Conservation (phyloP, 1,140 invertebrate genomes). For the Aphis craccivora region DNA sequence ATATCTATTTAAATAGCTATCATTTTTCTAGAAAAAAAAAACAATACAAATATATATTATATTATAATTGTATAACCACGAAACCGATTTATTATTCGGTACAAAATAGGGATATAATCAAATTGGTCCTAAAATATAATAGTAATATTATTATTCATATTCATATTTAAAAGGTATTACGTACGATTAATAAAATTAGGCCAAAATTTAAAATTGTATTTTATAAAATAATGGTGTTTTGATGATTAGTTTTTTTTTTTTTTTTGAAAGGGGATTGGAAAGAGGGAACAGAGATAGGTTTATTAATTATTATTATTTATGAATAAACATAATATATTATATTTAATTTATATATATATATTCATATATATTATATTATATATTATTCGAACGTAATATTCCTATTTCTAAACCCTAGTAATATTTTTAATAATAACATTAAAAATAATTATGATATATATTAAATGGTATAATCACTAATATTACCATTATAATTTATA, state of each 20-base stretch:
- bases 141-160: slow-evolving; percentile 6
- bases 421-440: slow-evolving; percentile 32
- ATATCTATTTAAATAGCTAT: not conserved
- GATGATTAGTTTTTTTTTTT: not conserved
- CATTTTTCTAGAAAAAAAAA: slow-evolving; percentile 39
- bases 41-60: slow-evolving; percentile 20
- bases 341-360: not conserved
- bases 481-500: not conserved
- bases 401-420: slow-evolving; percentile 42
- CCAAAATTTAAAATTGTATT: not conserved
- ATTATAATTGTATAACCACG: slow-evolving; percentile 20
- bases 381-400: slow-evolving; percentile 22
- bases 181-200: slow-evolving; percentile 19
- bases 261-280: not conserved
- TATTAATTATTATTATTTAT: not conserved
- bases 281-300: no score
- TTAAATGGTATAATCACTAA: slow-evolving; percentile 14
- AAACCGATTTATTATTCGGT: not conserved
- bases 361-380: not conserved
- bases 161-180: not conserved
- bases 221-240: slow-evolving; percentile 30
- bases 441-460: slow-evolving; percentile 21
- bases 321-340: not conserved
- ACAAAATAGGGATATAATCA: slow-evolving; percentile 5
- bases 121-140: slow-evolving; percentile 46